Evolutionary conservation across 2,888 invertebrate genomes (phyloP).

Genomic region (Orthosia incerta): DNA sequence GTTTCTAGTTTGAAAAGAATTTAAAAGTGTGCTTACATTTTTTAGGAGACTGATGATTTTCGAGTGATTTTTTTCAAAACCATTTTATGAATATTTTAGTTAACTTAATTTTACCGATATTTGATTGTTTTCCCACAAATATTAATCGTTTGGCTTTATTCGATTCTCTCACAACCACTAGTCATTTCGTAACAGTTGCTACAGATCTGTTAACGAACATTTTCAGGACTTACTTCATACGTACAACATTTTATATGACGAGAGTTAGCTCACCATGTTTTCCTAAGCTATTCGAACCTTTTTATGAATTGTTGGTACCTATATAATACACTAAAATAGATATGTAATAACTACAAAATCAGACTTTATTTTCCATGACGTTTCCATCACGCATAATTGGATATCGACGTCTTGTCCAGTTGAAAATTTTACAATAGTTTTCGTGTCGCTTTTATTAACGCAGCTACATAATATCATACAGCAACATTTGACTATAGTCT

Average conservation of each 20-base stretch:
- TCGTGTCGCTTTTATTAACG: not conserved
- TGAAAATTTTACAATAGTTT: not conserved
- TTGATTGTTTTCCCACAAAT: constrained; percentile 3
- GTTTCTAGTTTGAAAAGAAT: not conserved
- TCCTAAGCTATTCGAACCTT: constrained; percentile 20
- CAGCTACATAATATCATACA: not conserved
- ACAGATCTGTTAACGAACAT: constrained; percentile 10
- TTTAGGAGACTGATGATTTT: too few species aligned
- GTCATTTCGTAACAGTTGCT: not conserved
- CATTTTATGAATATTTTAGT: not conserved
- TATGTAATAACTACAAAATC: constrained; percentile 1
- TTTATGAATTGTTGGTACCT: constrained; percentile 17
- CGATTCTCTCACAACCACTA: not conserved
- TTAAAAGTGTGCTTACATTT: not conserved
- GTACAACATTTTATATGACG: constrained; percentile 15
- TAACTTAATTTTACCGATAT: not conserved
- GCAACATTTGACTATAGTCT: constrained; percentile 21
- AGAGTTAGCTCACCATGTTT: constrained; percentile 27
- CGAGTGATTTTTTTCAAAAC: too few species aligned
- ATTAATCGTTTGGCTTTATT: not conserved
- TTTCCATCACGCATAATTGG: constrained; percentile 3
- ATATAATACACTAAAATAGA: constrained; percentile 16
- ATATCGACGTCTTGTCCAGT: not conserved
- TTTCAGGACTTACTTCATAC: constrained; percentile 8
- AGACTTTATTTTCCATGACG: constrained; percentile 19